Conservation (phyloP, 2,113 vertebrate genomes). For the Pterocles gutturalis region DNA sequence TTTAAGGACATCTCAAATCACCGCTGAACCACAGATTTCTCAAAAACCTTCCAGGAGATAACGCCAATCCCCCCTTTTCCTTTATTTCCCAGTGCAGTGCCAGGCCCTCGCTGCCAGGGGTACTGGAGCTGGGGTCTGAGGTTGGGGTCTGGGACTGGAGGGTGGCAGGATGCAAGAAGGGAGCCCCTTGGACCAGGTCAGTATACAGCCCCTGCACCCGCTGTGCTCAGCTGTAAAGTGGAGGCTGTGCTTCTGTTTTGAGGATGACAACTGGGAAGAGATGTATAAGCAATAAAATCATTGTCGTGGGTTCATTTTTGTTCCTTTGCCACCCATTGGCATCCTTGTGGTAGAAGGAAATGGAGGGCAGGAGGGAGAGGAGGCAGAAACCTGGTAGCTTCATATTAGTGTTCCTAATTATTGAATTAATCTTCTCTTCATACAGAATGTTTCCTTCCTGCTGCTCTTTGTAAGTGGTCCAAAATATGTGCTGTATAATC, state of each 20-base stretch:
- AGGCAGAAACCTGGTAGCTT: neutral
- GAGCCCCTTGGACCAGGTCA: neutral
- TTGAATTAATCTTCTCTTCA: neutral
- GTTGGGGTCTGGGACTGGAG: neutral
- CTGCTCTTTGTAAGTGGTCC: neutral
- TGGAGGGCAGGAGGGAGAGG: neutral
- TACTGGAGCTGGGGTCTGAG: neutral
- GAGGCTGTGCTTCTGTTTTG: neutral
- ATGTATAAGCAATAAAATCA: neutral
- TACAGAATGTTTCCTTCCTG: neutral
- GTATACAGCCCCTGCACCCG: fast-evolving
- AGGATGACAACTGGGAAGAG: neutral
- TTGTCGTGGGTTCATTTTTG: neutral
- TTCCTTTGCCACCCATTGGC: neutral
- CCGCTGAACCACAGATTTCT: neutral
- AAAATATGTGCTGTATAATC: neutral
- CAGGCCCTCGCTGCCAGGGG: neutral
- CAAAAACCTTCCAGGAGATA: fast-evolving
- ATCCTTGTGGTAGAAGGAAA: neutral
- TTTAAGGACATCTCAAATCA: neutral
- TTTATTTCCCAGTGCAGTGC: neutral
- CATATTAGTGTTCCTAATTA: neutral
- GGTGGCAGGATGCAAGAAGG: neutral
- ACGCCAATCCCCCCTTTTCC: neutral
- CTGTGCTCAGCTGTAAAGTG: fast-evolving